Conservation (phyloP, 2,113 vertebrate genomes). For the Dolichallabes microphthalmus region DNA sequence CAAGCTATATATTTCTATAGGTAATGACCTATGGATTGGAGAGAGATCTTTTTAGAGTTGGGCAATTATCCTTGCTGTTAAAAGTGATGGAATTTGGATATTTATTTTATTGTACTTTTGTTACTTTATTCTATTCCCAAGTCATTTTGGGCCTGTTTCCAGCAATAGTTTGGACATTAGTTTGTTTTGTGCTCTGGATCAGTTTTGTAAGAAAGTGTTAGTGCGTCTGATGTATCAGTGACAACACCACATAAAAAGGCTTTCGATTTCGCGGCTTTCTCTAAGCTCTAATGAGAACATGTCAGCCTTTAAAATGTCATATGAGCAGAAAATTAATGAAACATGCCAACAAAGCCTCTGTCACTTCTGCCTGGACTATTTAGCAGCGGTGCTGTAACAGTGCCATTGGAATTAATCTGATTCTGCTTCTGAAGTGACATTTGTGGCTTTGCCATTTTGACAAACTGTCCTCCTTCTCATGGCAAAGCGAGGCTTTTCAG, state of each 20-base stretch:
- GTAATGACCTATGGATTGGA: background rate
- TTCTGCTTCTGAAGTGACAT: slow-evolving; percentile 32
- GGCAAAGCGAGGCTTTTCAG: slow-evolving; percentile 32
- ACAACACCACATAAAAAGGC: background rate
- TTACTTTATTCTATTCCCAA: background rate
- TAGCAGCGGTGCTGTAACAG: slow-evolving; percentile 10
- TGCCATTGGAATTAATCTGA: slow-evolving; percentile 30
- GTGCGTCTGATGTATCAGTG: background rate
- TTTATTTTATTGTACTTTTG: background rate
- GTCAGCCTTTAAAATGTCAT: slow-evolving; percentile 26
- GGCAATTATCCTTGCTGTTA: background rate
- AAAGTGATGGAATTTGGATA: background rate
- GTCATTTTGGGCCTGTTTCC: background rate
- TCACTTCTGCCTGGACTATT: slow-evolving; percentile 26
- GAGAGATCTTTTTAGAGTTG: background rate
- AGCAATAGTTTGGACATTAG: background rate
- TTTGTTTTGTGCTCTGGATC: background rate
- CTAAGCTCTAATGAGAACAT: slow-evolving; percentile 12
- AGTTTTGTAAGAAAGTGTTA: background rate
- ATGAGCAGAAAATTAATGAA: slow-evolving; percentile 43
- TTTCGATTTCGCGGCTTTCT: background rate
- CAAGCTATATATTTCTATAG: too few species aligned
- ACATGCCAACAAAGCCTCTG: slow-evolving; percentile 23
- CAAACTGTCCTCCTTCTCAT: slow-evolving; percentile 33
- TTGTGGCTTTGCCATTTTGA: slow-evolving; percentile 33